Evolutionary conservation across 2,797 vertebrate genomes (phyloP), one percentile per base, ranked within the genome.

Genomic region (Onychomys leucogaster): DNA sequence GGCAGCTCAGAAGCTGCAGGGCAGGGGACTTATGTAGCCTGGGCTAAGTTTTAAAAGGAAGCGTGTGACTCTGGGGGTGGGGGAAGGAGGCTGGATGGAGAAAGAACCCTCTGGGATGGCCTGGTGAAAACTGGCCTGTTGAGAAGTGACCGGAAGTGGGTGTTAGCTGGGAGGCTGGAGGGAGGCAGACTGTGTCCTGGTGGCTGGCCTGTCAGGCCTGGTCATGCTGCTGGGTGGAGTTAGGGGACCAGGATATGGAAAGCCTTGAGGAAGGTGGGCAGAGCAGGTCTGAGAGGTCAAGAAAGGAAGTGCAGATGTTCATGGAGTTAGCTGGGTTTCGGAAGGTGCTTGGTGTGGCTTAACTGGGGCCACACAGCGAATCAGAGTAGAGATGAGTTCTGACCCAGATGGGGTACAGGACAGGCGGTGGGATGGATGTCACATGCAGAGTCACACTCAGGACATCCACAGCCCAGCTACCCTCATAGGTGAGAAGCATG

Each of bases 401-500:
- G 69, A 14, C 73, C 69, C 49, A 6, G 9, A 23, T 21, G 55
- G 52, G 86, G 17, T 8, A 1, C 55, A 34, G 73, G 89, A 7
- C 13, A 37, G 57, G 65, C 29, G 5, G 6, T 13, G 2, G 65
- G 27, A 83, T 59, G 1, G 29, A n/a, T 6, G 37, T 41, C 2
- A 17, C 1, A 5, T 4, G 29, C 71, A 49, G 63, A 46, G 63
- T 63, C 76, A 37, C 1, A 1, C 2, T 0, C 1, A 8, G 88
- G 61, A 1, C 76, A 9, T 46, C 59, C 41, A 0, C 29, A 8
- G n/a, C 37, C 29, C 16, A 34, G 29, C n/a, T 17, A n/a, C 69
- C 49, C 0, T 2, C 2, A 16, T 5, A 0, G 43, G 32, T 43
- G 34, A 34, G 59, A 34, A 23, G 17, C 19, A 1, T 52, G 41